A percentile compares a stretch with the other conserved stretches of the same genome.
Conservation (phyloP, 2,888 invertebrate genomes). For the Matsumyia berberina region DNA sequence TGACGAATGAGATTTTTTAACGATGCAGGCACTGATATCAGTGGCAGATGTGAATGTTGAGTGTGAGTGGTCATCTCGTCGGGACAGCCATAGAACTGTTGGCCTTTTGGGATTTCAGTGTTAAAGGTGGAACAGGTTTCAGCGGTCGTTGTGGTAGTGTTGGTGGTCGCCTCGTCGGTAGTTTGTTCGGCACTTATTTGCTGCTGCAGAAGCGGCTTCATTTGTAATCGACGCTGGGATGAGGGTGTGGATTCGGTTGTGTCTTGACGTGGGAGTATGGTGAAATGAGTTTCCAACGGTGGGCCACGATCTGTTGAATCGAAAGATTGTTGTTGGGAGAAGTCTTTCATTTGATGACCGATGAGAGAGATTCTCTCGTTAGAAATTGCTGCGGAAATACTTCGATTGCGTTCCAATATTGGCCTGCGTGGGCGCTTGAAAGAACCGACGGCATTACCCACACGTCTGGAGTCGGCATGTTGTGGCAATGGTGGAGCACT, state of each 20-base stretch:
- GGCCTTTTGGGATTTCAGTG: constrained; percentile 80
- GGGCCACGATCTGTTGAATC: constrained; percentile 71
- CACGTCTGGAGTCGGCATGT: constrained; percentile 43
- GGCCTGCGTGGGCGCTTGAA: constrained; percentile 79
- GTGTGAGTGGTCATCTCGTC: constrained; percentile 40
- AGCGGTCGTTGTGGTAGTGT: constrained; percentile 82
- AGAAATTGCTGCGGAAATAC: constrained; percentile 80
- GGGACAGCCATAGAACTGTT: constrained; percentile 55
- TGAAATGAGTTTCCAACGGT: constrained; percentile 82
- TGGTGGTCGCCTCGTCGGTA: constrained; percentile 78
- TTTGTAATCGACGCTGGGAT: constrained; percentile 79
- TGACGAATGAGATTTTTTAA: constrained; percentile 82
- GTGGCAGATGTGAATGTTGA: constrained; percentile 78
- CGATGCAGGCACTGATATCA: constrained; percentile 82
- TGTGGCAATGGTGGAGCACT: constrained; percentile 51
- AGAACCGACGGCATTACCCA: constrained; percentile 59
- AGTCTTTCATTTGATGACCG: constrained; percentile 80
- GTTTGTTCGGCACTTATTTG: constrained; percentile 83
- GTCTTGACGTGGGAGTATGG: constrained; percentile 73
- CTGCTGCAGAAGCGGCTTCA: constrained; percentile 80
- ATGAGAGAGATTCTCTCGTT: constrained; percentile 80
- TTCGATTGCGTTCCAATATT: constrained; percentile 82
- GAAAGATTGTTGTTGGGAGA: constrained; percentile 77
- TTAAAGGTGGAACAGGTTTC: constrained; percentile 83
- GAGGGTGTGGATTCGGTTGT: constrained; percentile 76